phyloP scores from a whole-genome alignment of 2,888 invertebrate species.

The Plagodis pulveraria region DNA sequence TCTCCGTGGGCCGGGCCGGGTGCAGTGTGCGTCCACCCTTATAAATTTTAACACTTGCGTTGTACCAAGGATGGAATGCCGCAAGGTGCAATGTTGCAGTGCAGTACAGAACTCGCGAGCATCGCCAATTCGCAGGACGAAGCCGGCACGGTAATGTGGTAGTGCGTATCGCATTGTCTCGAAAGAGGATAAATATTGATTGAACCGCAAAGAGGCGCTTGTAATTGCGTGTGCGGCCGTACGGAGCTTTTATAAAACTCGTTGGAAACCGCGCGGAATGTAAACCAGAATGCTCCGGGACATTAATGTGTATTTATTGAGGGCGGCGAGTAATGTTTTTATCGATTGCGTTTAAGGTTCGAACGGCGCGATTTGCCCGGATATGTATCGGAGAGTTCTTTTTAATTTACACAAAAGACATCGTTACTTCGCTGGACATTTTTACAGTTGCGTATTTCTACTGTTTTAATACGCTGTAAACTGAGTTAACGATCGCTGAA shows the following conservation, averaged over 20 bases:
- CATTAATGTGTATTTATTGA: conserved; percentile 85
- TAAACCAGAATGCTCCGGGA: conserved; percentile 81
- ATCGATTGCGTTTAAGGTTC: conserved; percentile 69
- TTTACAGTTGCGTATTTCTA: conserved; percentile 37
- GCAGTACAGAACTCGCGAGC: conserved; percentile 37
- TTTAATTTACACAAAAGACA: conserved; percentile 48
- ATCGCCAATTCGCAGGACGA: conserved; percentile 39
- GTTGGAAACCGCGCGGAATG: conserved; percentile 82
- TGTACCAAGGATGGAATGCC: conserved; percentile 41
- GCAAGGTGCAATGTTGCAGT: conserved; percentile 51
- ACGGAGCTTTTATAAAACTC: conserved; percentile 82
- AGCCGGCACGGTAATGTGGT: conserved; percentile 63
- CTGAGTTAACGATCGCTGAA: neutral
- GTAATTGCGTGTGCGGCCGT: conserved; percentile 81
- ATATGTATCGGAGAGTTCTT: conserved; percentile 54
- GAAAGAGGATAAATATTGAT: conserved; percentile 74
- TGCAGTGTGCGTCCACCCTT: conserved; percentile 50
- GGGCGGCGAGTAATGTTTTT: conserved; percentile 82
- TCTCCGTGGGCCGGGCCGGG: conserved; percentile 42
- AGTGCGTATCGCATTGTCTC: conserved; percentile 66
- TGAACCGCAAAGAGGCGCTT: conserved; percentile 77
- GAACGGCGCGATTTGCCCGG: conserved; percentile 65
- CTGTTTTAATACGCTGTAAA: conserved; percentile 23
- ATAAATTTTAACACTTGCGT: conserved; percentile 47
- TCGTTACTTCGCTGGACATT: conserved; percentile 43